A percentile compares a stretch with the other conserved stretches of the same genome.
These are phyloP conservation scores for Pelecanus crispus DNA, from an alignment of 2,113 vertebrate species.

Conservation along the genomic window DNA sequence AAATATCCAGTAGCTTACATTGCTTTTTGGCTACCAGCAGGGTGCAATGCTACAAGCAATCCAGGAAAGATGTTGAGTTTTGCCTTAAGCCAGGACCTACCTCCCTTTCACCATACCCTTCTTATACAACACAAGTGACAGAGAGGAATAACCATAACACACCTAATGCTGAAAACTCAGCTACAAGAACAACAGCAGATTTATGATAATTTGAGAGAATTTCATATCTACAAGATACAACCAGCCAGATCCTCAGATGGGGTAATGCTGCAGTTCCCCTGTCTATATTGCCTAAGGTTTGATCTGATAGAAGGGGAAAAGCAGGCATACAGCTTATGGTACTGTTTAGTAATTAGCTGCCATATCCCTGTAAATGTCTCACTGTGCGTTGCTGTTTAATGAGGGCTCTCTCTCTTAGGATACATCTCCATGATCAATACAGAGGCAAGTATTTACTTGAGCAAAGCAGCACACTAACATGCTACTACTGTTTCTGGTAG, in stretches of 20 bases:
- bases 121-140: neutral
- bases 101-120: neutral
- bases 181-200: neutral
- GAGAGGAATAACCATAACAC: neutral
- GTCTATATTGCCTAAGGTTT: neutral
- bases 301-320: neutral
- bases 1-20: neutral
- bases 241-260: neutral
- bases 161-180: neutral
- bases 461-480: neutral
- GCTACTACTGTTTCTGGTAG: neutral
- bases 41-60: neutral
- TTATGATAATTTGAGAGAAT: neutral
- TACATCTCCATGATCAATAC: neutral
- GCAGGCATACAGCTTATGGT: neutral
- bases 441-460: neutral
- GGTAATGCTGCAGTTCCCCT: neutral
- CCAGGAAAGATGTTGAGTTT: neutral
- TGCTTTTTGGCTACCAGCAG: neutral
- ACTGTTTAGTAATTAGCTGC: slow-evolving; percentile 16
- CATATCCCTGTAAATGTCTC: neutral
- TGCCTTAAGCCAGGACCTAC: neutral
- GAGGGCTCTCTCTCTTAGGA: neutral
- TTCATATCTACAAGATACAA: neutral
- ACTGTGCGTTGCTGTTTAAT: neutral